A percentile compares a stretch with the other conserved stretches of the same genome.
Conservation (phyloP, 2,888 invertebrate species). For the Ditylenchus weischeri region DNA sequence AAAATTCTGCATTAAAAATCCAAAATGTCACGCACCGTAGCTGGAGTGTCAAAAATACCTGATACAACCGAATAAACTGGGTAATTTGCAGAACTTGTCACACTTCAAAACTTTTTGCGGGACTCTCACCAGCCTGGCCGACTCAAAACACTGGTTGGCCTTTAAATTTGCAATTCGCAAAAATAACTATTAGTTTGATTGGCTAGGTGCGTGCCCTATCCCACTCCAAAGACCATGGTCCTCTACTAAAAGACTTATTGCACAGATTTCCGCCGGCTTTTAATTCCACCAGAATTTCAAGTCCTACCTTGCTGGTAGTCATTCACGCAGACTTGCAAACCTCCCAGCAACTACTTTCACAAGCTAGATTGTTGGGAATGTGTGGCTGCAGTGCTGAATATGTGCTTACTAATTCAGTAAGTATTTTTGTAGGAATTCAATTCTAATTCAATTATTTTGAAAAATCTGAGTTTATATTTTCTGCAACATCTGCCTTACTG, state of each 20-base stretch:
- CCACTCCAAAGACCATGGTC: not conserved
- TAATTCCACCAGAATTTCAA: not conserved
- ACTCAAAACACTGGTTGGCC: not conserved
- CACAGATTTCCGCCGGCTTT: too few species aligned
- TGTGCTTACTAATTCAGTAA: conserved; percentile 1
- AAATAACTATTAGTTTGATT: not conserved
- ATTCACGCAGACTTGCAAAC: not conserved
- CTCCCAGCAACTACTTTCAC: not conserved
- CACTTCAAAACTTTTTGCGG: not conserved
- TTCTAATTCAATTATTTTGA: not conserved
- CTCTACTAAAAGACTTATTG: not conserved
- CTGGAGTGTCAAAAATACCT: too few species aligned
- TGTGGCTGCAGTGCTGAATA: not conserved
- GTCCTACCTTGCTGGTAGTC: not conserved
- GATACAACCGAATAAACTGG: too few species aligned
- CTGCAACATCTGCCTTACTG: too few species aligned
- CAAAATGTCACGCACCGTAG: too few species aligned
- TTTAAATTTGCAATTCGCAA: not conserved
- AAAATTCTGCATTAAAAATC: too few species aligned
- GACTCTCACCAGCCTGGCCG: conserved; percentile 1
- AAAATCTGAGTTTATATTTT: too few species aligned
- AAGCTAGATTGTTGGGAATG: not conserved
- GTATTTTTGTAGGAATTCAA: not conserved
- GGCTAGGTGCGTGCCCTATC: not conserved
- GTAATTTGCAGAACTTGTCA: not conserved